phyloP scores from a whole-genome alignment of 2,888 invertebrate species.

The Neelides folsomi region DNA sequence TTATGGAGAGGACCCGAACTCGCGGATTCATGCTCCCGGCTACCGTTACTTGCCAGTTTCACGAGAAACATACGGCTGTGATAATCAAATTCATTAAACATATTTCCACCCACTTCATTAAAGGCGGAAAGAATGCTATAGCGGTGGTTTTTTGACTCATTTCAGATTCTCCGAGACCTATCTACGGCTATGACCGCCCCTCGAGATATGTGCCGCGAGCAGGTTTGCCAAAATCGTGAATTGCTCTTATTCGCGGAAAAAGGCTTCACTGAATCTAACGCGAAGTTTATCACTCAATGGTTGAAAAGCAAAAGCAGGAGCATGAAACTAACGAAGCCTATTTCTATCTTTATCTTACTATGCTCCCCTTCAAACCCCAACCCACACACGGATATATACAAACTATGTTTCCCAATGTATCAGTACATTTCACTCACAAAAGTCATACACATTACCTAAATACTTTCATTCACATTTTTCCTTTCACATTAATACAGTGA shows the following conservation, averaged over 20 bases:
- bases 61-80: slow-evolving; percentile 23
- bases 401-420: too few relatives aligned
- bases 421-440: too few relatives aligned
- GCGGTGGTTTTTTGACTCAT: slow-evolving; percentile 35
- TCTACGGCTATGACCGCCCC: slow-evolving; percentile 17
- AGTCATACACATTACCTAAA: too few relatives aligned
- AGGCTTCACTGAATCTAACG: not conserved
- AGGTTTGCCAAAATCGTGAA: slow-evolving; percentile 11
- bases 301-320: too few relatives aligned
- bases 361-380: too few relatives aligned
- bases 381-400: too few relatives aligned
- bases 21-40: slow-evolving; percentile 67
- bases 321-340: too few relatives aligned
- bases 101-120: not conserved
- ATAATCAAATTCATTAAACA: not conserved
- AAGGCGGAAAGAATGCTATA: slow-evolving; percentile 59
- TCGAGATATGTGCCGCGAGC: slow-evolving; percentile 19
- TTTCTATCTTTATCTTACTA: too few relatives aligned
- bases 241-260: not conserved
- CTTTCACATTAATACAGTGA: too few relatives aligned
- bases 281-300: not conserved
- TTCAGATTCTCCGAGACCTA: slow-evolving; percentile 51
- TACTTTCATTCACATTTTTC: too few relatives aligned
- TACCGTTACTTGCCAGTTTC: slow-evolving; percentile 83
- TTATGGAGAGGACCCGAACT: slow-evolving; percentile 48